A percentile compares a stretch with the other conserved stretches of the same genome.
Conservation (phyloP, 2,113 vertebrate species). For the Ceratotherium simum region DNA sequence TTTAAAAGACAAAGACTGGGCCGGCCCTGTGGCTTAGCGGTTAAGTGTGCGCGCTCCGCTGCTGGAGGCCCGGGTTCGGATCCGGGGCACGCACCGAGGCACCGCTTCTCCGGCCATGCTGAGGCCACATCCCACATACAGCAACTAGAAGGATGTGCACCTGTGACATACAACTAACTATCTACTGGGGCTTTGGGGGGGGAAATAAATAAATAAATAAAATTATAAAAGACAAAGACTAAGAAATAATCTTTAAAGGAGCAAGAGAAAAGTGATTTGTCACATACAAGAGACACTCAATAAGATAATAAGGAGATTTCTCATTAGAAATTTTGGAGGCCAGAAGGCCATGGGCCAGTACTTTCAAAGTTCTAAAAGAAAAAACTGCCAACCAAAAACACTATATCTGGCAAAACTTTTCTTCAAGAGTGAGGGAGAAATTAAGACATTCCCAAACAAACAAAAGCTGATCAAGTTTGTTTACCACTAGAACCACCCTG, state of each 20-base stretch:
- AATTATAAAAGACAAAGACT: background rate
- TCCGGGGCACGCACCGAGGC: too few relatives aligned
- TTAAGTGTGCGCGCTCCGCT: too few relatives aligned
- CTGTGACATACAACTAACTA: too few relatives aligned
- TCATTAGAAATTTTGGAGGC: background rate
- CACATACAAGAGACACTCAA: background rate
- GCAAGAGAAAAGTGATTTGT: background rate
- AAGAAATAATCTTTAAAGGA: background rate
- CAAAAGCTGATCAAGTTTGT: background rate
- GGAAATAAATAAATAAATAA: background rate
- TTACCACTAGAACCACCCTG: background rate
- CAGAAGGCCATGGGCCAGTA: background rate
- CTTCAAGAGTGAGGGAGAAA: background rate
- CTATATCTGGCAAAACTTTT: background rate
- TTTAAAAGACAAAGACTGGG: background rate
- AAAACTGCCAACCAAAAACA: background rate
- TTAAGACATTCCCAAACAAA: background rate
- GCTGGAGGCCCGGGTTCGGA: too few relatives aligned
- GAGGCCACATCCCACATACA: too few relatives aligned
- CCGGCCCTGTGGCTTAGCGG: too few relatives aligned
- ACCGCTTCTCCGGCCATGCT: too few relatives aligned
- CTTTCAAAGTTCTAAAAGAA: background rate
- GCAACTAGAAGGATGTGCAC: too few relatives aligned
- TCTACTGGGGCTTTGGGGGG: too few relatives aligned
- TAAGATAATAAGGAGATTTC: background rate